Conservation (phyloP, 2,797 vertebrate genomes). For the Gallinago solitaria region DNA sequence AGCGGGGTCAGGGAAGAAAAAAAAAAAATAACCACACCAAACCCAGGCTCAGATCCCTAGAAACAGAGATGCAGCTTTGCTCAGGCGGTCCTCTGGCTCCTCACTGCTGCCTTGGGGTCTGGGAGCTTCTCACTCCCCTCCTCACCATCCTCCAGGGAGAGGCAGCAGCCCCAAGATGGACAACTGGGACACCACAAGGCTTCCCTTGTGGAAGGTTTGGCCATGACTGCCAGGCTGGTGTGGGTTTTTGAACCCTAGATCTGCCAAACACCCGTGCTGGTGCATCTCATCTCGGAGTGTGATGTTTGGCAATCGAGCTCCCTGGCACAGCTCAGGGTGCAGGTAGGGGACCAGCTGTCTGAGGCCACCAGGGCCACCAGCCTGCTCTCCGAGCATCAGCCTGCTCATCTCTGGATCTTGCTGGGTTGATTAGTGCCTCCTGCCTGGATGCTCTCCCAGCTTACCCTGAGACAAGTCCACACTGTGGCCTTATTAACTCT, state of each 20-base stretch:
- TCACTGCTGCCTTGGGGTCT: neutral
- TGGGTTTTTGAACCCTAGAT: neutral
- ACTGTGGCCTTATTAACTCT: accelerated
- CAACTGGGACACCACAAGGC: neutral
- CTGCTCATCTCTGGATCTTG: neutral
- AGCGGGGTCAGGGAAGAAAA: neutral
- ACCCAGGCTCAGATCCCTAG: neutral
- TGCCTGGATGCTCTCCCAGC: neutral
- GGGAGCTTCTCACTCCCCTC: neutral
- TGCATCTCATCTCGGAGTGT: neutral
- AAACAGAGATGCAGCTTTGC: neutral
- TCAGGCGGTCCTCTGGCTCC: neutral
- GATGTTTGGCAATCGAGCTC: neutral
- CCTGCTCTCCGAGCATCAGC: neutral
- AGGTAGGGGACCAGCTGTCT: neutral
- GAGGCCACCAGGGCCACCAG: neutral
- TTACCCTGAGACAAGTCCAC: neutral
- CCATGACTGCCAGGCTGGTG: neutral
- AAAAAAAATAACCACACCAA: neutral
- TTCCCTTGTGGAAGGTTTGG: neutral
- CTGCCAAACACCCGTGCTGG: accelerated
- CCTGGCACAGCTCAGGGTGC: accelerated
- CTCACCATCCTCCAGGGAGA: neutral
- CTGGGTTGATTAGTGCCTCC: neutral
- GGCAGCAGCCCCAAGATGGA: neutral